Evolutionary conservation across 2,888 invertebrate species (phyloP).

Genomic region (Tinea semifulvella): DNA sequence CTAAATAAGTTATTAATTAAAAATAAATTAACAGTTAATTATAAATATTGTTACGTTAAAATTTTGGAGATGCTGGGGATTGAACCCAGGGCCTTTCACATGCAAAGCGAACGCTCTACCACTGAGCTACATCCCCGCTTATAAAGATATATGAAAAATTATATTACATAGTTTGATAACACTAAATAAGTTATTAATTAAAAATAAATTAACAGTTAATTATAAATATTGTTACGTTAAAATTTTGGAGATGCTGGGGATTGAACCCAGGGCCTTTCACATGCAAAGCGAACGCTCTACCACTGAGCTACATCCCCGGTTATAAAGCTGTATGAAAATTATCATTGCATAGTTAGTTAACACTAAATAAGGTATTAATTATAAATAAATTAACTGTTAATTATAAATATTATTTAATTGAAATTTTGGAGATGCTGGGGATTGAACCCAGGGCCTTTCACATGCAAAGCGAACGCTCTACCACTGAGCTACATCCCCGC

Average conservation of each 20-base stretch:
- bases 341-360: background rate
- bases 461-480: conserved; percentile 99
- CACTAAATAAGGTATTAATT: background rate
- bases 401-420: too few species aligned
- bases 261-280: conserved; percentile 95
- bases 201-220: too few species aligned
- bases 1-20: too few species aligned
- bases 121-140: conserved; percentile 96
- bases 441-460: conserved; percentile 95
- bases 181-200: too few species aligned
- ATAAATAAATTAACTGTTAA: too few species aligned
- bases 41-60: too few species aligned
- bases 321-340: background rate
- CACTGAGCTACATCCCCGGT: conserved; percentile 94
- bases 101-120: conserved; percentile 99
- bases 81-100: conserved; percentile 99
- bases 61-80: conserved; percentile 92
- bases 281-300: conserved; percentile 99
- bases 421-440: conserved; percentile 88
- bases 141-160: too few species aligned
- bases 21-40: too few species aligned
- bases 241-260: conserved; percentile 89
- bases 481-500: conserved; percentile 96
- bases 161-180: too few species aligned
- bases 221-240: too few species aligned